These are phyloP conservation scores for Anoplolepis gracilipes DNA, from an alignment of 1,140 invertebrate species.

Conservation along the genomic window DNA sequence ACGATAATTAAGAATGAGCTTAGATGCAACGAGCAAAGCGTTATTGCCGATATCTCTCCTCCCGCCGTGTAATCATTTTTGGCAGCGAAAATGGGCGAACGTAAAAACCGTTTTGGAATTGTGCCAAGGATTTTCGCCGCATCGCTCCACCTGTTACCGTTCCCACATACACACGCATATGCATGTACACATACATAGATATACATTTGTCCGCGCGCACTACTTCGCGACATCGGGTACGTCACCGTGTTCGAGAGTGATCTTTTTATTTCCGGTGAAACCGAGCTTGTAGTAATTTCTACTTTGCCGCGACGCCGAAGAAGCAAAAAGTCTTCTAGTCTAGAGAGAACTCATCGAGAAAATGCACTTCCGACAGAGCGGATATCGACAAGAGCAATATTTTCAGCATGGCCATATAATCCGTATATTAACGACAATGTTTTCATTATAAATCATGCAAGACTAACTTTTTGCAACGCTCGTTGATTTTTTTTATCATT, in stretches of 20 bases:
- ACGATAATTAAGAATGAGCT: constrained; percentile 50
- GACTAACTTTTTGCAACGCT: not conserved
- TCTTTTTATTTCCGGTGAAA: constrained; percentile 55
- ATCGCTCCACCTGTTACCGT: constrained; percentile 63
- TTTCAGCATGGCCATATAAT: not conserved
- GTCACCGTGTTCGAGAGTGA: constrained; percentile 31
- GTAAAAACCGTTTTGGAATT: constrained; percentile 58
- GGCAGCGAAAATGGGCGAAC: constrained; percentile 40
- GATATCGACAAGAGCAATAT: constrained; percentile 40
- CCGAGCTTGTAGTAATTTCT: constrained; percentile 52
- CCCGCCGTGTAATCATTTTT: constrained; percentile 51
- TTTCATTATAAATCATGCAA: not conserved
- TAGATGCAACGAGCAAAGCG: constrained; percentile 18
- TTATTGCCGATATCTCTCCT: constrained; percentile 30
- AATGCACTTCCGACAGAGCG: constrained; percentile 36
- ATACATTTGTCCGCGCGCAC: not conserved
- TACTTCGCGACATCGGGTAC: constrained; percentile 19
- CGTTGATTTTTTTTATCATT: not conserved
- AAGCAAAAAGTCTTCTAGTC: constrained; percentile 32
- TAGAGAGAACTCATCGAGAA: constrained; percentile 36
- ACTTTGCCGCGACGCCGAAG: not conserved
- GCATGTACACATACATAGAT: not conserved
- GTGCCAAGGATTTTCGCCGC: constrained; percentile 58
- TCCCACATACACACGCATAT: not conserved
- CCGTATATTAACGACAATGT: constrained; percentile 4